Conservation (phyloP, 2,797 vertebrate species). For the Argyrosomus regius region DNA sequence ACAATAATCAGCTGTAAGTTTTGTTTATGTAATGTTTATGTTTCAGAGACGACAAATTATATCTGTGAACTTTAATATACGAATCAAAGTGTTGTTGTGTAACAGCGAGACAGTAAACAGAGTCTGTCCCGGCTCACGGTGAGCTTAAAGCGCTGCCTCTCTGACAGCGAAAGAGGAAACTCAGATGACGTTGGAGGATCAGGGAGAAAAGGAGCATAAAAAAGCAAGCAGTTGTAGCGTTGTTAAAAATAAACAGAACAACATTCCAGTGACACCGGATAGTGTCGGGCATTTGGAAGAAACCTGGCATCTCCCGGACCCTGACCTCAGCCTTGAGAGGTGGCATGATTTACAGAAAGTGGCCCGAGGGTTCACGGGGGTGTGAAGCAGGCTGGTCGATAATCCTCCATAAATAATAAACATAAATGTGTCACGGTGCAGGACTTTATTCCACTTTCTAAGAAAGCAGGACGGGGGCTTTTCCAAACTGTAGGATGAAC, state of each 20-base stretch:
- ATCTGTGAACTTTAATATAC: too few relatives aligned
- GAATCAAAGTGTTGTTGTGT: not conserved
- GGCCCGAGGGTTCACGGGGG: too few relatives aligned
- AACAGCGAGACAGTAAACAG: not conserved
- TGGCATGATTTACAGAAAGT: not conserved
- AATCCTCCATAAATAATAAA: not conserved
- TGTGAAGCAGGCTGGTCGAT: not conserved
- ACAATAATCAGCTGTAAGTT: too few relatives aligned
- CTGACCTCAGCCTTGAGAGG: conserved; percentile 2
- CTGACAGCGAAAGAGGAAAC: conserved; percentile 43
- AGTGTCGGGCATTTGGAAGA: not conserved
- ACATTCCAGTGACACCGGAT: conserved; percentile 21
- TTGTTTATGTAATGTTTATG: too few relatives aligned
- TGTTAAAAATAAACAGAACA: conserved; percentile 47
- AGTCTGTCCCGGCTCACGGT: not conserved
- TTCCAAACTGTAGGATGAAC: conserved; percentile 40
- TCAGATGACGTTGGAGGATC: conserved; percentile 25
- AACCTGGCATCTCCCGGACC: not conserved
- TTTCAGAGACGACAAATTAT: not conserved
- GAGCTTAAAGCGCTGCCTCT: not conserved
- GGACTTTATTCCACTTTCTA: conserved; percentile 29
- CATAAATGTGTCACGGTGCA: not conserved
- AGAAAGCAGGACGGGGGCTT: conserved; percentile 33
- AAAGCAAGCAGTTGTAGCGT: not conserved
- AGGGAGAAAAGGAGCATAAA: conserved; percentile 39